Percentiles rank a stretch among this genome's conserved stretches.
phyloP scores from a whole-genome alignment of 2,888 invertebrate species.

The Adelphocoris suturalis region DNA sequence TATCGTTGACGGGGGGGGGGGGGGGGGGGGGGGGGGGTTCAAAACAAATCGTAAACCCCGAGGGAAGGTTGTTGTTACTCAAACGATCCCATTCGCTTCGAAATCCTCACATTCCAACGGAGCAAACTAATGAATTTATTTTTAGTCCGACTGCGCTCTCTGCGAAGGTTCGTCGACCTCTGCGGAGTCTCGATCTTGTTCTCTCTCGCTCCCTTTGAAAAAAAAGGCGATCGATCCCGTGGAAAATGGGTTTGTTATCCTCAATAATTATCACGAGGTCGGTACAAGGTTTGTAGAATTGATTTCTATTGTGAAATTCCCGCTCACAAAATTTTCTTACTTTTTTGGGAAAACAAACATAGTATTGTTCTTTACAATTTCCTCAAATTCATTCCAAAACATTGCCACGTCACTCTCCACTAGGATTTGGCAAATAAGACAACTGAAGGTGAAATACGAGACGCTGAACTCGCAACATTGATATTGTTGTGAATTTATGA shows the following conservation, averaged over 20 bases:
- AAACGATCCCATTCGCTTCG: constrained; percentile 16
- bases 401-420: neutral
- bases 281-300: neutral
- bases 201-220: neutral
- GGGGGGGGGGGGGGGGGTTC: neutral
- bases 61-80: neutral
- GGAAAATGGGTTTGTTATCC: constrained; percentile 21
- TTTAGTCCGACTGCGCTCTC: constrained; percentile 45
- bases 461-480: too few species aligned
- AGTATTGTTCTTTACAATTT: neutral
- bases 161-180: constrained; percentile 46
- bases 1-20: too few species aligned
- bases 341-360: neutral
- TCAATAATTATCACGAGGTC: constrained; percentile 10
- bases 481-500: too few species aligned
- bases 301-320: neutral
- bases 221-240: neutral
- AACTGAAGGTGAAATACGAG: too few species aligned
- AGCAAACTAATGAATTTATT: constrained; percentile 59
- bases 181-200: neutral
- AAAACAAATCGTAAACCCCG: neutral
- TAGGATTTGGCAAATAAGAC: too few species aligned
- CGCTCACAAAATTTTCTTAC: too few species aligned
- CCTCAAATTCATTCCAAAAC: neutral
- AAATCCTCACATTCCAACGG: constrained; percentile 37